Conservation (phyloP, 2,888 invertebrate genomes). For the Aleiodes leptofemur region DNA sequence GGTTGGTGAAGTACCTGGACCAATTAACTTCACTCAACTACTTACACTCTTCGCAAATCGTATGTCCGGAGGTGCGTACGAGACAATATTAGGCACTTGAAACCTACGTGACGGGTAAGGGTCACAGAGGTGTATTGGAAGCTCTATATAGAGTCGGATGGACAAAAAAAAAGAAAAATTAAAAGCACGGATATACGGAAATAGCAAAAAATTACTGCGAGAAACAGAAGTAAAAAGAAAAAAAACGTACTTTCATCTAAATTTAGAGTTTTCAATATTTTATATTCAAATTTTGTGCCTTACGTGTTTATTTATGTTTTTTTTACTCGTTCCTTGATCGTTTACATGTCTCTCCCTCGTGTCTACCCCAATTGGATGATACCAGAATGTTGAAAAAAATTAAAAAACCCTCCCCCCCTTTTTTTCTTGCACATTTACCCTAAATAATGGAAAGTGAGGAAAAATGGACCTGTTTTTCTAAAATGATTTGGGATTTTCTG, state of each 20-base stretch:
- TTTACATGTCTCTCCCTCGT: background rate
- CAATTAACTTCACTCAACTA: constrained; percentile 96
- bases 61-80: constrained; percentile 85
- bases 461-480: too few species aligned
- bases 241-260: constrained; percentile 5
- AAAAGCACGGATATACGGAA: background rate
- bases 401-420: background rate
- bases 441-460: background rate
- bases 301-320: constrained; percentile 4
- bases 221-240: background rate
- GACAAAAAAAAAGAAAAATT: too few species aligned
- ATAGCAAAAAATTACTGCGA: background rate
- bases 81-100: constrained; percentile 53
- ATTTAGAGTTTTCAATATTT: constrained; percentile 37
- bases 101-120: constrained; percentile 55
- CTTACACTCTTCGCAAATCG: constrained; percentile 93
- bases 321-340: constrained; percentile 6
- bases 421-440: background rate
- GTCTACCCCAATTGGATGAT: background rate
- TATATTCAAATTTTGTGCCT: constrained; percentile 37
- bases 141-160: constrained; percentile 41
- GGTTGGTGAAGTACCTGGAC: constrained; percentile 91
- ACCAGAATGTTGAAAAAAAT: background rate
- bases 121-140: constrained; percentile 59
- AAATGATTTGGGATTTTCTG: too few species aligned